Conservation (phyloP, 2,113 vertebrate species). For the Centropus unirufus region DNA sequence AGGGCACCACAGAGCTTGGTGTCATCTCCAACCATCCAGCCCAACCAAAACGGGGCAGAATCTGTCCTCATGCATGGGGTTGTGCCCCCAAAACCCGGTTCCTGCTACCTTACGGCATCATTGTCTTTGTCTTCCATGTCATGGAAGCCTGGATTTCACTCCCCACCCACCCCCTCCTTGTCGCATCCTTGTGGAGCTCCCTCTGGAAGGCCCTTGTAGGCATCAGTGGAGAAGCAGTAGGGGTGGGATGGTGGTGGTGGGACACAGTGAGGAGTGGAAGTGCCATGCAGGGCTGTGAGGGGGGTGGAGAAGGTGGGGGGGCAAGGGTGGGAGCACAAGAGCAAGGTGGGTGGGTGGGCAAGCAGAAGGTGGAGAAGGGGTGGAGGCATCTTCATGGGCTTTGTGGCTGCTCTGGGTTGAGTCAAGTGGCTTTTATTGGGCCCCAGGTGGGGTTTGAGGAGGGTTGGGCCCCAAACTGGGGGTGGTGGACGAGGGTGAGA, state of each 20-base stretch:
- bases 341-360: not conserved
- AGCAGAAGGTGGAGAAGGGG: not conserved
- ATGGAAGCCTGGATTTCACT: too few species aligned
- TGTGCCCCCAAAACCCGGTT: rapidly evolving
- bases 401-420: not conserved
- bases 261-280: not conserved
- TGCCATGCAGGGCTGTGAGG: not conserved
- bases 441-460: too few species aligned
- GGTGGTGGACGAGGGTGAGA: too few species aligned
- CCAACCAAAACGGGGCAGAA: too few species aligned
- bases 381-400: not conserved
- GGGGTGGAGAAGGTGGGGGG: not conserved
- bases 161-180: not conserved
- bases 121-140: not conserved
- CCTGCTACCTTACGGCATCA: rapidly evolving
- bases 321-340: rapidly evolving
- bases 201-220: not conserved
- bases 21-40: too few species aligned
- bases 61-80: rapidly evolving
- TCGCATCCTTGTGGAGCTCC: not conserved
- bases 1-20: too few species aligned
- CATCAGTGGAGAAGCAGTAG: too few species aligned
- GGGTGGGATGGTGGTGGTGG: too few species aligned
- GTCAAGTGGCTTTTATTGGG: not conserved
- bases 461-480: too few species aligned